phyloP scores from a whole-genome alignment of 1,140 invertebrate species.

The Apis dorsata region DNA sequence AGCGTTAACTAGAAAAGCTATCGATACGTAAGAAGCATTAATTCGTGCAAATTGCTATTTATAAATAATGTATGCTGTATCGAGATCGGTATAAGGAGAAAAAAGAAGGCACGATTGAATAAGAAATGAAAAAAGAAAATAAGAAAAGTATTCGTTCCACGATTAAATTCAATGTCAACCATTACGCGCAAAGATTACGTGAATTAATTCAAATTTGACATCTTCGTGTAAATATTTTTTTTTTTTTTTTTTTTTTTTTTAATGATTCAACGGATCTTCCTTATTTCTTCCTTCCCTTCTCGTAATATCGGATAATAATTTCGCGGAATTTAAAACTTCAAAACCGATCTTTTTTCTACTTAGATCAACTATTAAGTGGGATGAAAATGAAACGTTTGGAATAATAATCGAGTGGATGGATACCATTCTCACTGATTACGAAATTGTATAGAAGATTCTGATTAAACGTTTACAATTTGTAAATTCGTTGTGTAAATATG shows the following conservation, averaged over 20 bases:
- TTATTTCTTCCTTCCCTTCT: slow-evolving; percentile 4
- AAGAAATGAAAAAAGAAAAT: neutral
- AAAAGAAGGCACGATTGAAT: neutral
- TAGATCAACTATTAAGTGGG: neutral
- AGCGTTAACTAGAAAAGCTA: slow-evolving; percentile 50
- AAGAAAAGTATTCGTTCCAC: neutral
- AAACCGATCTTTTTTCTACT: neutral
- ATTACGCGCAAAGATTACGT: slow-evolving; percentile 47
- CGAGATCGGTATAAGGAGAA: neutral
- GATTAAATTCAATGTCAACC: slow-evolving; percentile 49
- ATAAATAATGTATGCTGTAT: neutral
- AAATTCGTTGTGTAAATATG: neutral
- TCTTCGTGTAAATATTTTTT: neutral
- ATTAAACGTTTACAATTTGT: neutral
- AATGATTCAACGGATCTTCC: neutral
- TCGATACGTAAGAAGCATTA: slow-evolving; percentile 37
- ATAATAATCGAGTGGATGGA: neutral
- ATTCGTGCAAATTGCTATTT: slow-evolving; percentile 51
- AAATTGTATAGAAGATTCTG: neutral
- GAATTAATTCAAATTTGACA: neutral
- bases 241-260: no score
- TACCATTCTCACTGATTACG: neutral
- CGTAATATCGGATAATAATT: neutral
- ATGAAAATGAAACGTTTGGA: neutral
- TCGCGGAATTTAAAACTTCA: neutral